Evolutionary conservation across 2,113 vertebrate species (phyloP).

Genomic region (Calonectris borealis): DNA sequence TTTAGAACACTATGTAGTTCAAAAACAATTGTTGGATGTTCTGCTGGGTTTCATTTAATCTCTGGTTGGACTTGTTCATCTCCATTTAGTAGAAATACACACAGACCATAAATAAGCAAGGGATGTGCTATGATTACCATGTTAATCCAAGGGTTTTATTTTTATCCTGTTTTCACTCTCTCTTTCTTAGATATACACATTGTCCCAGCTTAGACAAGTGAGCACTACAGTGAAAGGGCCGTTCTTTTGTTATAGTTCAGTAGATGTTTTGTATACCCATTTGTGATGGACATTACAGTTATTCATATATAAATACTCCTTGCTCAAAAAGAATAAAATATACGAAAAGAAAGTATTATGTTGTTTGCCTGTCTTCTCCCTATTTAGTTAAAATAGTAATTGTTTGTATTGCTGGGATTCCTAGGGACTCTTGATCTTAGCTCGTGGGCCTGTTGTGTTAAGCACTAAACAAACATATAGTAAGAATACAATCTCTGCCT

Average conservation of each 20-base stretch:
- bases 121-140: neutral
- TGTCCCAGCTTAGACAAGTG: neutral
- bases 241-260: neutral
- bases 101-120: neutral
- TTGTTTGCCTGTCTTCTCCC: neutral
- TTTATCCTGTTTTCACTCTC: neutral
- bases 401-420: neutral
- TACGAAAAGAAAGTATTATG: neutral
- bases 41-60: neutral
- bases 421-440: neutral
- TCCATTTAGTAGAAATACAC: neutral
- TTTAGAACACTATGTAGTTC: neutral
- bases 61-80: neutral
- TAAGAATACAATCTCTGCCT: neutral
- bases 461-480: neutral
- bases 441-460: neutral
- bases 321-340: neutral
- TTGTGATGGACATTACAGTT: neutral
- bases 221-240: neutral
- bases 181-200: neutral
- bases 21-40: neutral
- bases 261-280: neutral
- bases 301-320: neutral
- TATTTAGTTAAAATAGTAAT: neutral
- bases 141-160: neutral